Base-by-base conservation (phyloP, 2,888 invertebrate genomes). In the Ypsolopha scabrella region DNA sequence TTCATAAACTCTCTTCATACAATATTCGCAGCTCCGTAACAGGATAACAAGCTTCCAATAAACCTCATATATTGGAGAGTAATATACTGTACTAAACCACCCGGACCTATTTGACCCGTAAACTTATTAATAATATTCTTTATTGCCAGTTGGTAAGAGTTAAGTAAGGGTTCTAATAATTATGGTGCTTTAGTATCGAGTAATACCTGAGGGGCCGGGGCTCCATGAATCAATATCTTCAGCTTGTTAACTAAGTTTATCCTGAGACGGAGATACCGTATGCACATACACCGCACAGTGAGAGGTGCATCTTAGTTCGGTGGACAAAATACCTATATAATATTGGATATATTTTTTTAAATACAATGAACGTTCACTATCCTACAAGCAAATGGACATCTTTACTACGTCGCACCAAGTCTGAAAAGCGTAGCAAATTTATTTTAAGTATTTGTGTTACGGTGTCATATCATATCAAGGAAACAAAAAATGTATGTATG, bases 211-310 rank as follows among this genome's bases (percentile, higher is more conserved):
- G 72, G 69, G 66, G 64, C 58, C 55, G 54, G 58, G 58, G 58
- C 57, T 58, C 67, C 57, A 74, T 78, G 72, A 76, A 80, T 79
- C 81, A 78, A 81, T 80, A 81, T 75, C 72, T 69, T 68, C 59
- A 65, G 70, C 72, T 73, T 70, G 72, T 71, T 78, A 73, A 75
- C 68, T 69, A 75, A 80, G 68, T 79, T 80, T 74, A 80, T 76
- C 72, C 72, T 63, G 65, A 76, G 77, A 74, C 70, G 67, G 57
- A 61, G 62, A 62, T 66, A 67, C 65, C 70, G 74, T 72, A 75
- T 80, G 74, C 77, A 76, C 68, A 70, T 65, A 60, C 58, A 55
- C 54, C 53, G 53, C 73, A 72, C 67, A 61, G 57, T 68, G 77
- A 43, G 55, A 35, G 6, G 24, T 2, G 24, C 24, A 4, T 24